Base-by-base conservation (phyloP, 2,113 vertebrate species). In the Scopus umbretta region DNA sequence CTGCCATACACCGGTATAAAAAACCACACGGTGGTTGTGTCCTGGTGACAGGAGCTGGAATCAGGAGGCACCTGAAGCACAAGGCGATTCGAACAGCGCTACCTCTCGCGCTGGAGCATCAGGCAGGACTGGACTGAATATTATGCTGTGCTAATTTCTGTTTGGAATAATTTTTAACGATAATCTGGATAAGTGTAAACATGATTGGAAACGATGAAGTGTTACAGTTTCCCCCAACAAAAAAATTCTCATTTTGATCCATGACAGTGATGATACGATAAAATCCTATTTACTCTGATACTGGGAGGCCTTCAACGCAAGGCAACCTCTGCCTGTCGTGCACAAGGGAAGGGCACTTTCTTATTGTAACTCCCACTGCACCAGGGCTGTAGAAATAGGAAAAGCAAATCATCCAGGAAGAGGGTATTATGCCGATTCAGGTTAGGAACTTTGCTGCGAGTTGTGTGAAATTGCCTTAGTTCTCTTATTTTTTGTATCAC, bases 1-100 rank as follows among this genome's bases (percentile, higher is more conserved):
- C n/a, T 26, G 49, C 23, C 1, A 0, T 36, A 22, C 49, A 13
- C 8, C 7, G 4, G 18, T 50, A 21, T 21, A 49, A 71, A 65
- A 65, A n/a, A 5, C 10, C 29, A 58, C 17, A 6, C 0, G 3
- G 15, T 18, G 25, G 10, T 22, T 0, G 0, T 17, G 7, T 49
- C 22, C 38, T 32, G 27, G 58, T 13, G 63, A 10, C 53, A 16
- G 50, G 53, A 55, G 26, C 40, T 79, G 59, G 59, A 29, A 34
- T 25, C 30, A 9, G n/a, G 47, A 80, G 66, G 13, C 16, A 61
- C n/a, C 40, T 38, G 59, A 34, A 38, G 36, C 32, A 43, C 27
- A 10, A 32, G 11, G 47, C 8, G 30, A 26, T 74, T 40, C 22
- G 34, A 40, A 10, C 1, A 4, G 20, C 45, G 8, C 9, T 32